Base-by-base conservation (phyloP, 2,797 vertebrate species). In the Ctenopoma multispine region DNA sequence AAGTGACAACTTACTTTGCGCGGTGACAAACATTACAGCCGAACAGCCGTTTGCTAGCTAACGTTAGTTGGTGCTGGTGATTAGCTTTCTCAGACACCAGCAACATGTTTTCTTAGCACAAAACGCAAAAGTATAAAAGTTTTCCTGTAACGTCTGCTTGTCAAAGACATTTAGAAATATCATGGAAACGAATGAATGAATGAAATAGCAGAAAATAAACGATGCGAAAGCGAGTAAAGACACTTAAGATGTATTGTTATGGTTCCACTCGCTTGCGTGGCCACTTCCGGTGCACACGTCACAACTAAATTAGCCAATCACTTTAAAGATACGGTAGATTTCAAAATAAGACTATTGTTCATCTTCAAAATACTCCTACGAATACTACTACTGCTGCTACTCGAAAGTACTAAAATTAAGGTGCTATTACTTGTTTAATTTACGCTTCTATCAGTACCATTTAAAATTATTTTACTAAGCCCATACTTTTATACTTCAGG, bases 261-360 rank as follows among this genome's bases (percentile, higher is more conserved):
- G 87, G 89, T 89, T 84, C 68, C 67, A 11, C 4, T 69, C 40
- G 82, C 72, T 65, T 90, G 80, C 83, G 81, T 88, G 85, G 80
- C 79, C 72, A 86, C 63, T 91, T 92, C 80, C 86, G 2, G 63
- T 76, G 15, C 5, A 21, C 0, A 80, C 89, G 91, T 91, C 89
- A 91, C 1, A 0, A 0, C 5, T 0, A 17, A 44, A 29, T 1
- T 5, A 8, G 62, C 89, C 92, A 92, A 90, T 92, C 83, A 74
- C 49, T 0, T 51, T 58, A 4, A 38, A 1, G 18, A 57, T 2
- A 65, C 51, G 62, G 7, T n/a, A 0, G 0, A 54, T 85, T 89
- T 88, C 81, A 91, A 85, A 92, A 83, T 88, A 91, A 89, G 80
- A 63, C 68, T 34, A 2, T 12, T 0, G 14, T 24, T 53, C 6